Evolutionary conservation across 2,113 vertebrate genomes (phyloP).

Genomic region (Seriola rivoliana): DNA sequence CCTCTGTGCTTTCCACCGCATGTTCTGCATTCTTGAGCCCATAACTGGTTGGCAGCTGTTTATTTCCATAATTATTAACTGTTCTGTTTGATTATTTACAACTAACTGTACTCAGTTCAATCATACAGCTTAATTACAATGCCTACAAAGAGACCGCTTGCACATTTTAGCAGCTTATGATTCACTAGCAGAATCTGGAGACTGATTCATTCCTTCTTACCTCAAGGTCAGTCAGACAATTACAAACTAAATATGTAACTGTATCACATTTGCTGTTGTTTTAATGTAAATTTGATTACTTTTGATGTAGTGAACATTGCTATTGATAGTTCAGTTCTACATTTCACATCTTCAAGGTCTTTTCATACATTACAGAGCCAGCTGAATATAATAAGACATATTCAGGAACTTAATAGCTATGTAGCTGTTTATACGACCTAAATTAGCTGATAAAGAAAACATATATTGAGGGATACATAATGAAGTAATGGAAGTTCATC

Average conservation of each 20-base stretch:
- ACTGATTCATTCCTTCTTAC: neutral
- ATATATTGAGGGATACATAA: neutral
- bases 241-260: neutral
- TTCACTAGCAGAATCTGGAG: neutral
- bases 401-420: neutral
- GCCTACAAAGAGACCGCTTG: neutral
- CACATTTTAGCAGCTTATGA: neutral
- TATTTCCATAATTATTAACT: too few species aligned
- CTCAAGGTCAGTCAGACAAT: constrained; percentile 12
- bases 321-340: neutral
- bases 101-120: too few species aligned
- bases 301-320: neutral
- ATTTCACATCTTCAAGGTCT: neutral
- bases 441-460: neutral
- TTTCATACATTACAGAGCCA: neutral
- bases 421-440: too few species aligned
- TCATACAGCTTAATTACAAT: neutral
- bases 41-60: too few species aligned
- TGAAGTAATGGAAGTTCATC: neutral
- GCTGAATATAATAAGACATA: neutral
- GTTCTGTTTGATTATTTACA: too few species aligned
- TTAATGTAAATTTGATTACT: neutral
- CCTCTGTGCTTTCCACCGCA: too few species aligned
- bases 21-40: too few species aligned
- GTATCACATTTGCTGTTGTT: neutral